Evolutionary conservation across 2,888 invertebrate species (phyloP), one percentile per base, ranked within the genome.

Genomic region (Meteorus cinctellus): DNA sequence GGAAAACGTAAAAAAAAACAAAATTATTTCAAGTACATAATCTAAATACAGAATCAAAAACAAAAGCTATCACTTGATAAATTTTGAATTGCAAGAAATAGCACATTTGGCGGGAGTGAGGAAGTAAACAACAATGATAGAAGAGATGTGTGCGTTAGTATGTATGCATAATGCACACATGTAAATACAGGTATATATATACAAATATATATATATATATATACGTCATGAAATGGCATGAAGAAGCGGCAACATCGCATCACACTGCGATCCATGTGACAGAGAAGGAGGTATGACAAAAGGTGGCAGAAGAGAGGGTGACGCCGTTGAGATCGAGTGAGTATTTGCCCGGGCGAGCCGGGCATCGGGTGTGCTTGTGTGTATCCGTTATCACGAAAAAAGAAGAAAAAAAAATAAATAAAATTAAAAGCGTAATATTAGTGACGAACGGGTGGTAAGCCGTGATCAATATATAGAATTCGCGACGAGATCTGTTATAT

Each of bases 281-380:
- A 86, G 86, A 88, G 86, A 86, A 86, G 86, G 87, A 89, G 55
- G 86, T 88, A 88, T 88, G 89, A 88, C 87, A 87, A 87, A 86
- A 88, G 87, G 87, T 86, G 87, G 87, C 83, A 86, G 72, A 73
- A 76, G 86, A 55, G 55, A 87, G 87, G 85, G 88, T 87, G 87
- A 87, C 87, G 87, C 86, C 84, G 88, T 84, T 82, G 84, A 82
- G 85, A 84, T 83, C 86, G 85, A 86, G 84, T 84, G 86, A 86
- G 86, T 86, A 84, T 87, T 87, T 86, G 86, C 86, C 86, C 87
- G 87, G 87, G 86, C 87, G 85, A 85, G 86, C 85, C 86, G 86
- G 86, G 85, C 85, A 84, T 86, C 85, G 84, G 84, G 79, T 84
- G 86, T 82, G 83, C 79, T 70, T 83, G 80, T 79, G 81, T 78